Percentiles rank a stretch among this genome's conserved stretches.
Conservation (phyloP, 1,140 invertebrate species). For the Periplaneta americana region DNA sequence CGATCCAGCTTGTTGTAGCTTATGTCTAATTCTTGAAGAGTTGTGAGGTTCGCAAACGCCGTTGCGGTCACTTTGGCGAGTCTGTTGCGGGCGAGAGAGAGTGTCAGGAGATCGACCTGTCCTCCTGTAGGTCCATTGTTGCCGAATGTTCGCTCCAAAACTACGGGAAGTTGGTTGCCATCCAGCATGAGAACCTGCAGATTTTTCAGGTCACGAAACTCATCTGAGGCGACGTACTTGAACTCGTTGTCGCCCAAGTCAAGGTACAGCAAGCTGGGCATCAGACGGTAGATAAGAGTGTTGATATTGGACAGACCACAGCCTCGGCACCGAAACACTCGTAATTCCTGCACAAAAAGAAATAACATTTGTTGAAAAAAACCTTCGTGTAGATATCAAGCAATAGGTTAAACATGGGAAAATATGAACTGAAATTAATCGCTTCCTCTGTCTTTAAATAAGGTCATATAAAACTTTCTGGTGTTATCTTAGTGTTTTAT, state of each 20-base stretch:
- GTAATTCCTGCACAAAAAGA: constrained; percentile 48
- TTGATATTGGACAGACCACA: constrained; percentile 67
- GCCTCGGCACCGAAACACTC: constrained; percentile 58
- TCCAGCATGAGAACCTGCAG: constrained; percentile 63
- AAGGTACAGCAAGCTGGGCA: constrained; percentile 58
- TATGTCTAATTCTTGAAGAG: constrained; percentile 59
- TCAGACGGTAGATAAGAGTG: constrained; percentile 66
- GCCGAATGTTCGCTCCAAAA: constrained; percentile 66
- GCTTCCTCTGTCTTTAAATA: too few species aligned
- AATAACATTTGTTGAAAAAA: not conserved
- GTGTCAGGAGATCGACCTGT: constrained; percentile 32
- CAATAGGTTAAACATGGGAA: too few species aligned
- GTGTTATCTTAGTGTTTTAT: too few species aligned
- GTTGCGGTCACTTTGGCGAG: constrained; percentile 62
- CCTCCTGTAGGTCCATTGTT: constrained; percentile 31
- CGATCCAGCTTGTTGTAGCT: constrained; percentile 66
- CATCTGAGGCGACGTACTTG: constrained; percentile 67
- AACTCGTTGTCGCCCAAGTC: constrained; percentile 74
- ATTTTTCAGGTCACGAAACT: constrained; percentile 61
- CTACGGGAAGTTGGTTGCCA: constrained; percentile 68
- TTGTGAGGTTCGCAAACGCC: constrained; percentile 61
- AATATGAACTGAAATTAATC: too few species aligned
- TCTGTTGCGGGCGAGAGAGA: constrained; percentile 62
- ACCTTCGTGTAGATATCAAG: too few species aligned
- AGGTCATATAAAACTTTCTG: too few species aligned